Conservation (phyloP, 2,797 vertebrate species). For the Sternarchorhynchus goeldii region DNA sequence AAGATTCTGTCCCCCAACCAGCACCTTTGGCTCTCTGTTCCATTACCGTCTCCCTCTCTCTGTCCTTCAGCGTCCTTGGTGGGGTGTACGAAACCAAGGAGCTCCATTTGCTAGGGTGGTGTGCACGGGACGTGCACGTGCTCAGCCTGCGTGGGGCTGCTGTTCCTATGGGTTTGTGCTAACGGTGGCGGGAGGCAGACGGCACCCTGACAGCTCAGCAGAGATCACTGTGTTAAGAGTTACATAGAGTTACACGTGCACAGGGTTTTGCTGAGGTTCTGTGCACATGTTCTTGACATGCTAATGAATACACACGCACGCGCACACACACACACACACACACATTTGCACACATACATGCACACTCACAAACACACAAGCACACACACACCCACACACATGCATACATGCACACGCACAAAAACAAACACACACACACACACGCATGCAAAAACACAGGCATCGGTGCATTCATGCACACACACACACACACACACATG, state of each 20-base stretch:
- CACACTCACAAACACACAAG: too few relatives aligned
- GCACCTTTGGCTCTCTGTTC: too few relatives aligned
- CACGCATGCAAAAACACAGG: too few relatives aligned
- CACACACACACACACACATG: too few relatives aligned
- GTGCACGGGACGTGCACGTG: slow-evolving; percentile 46
- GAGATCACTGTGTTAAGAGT: slow-evolving; percentile 72
- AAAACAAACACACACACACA: too few relatives aligned
- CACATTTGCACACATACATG: slow-evolving; percentile 1
- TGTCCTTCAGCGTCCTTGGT: slow-evolving; percentile 17
- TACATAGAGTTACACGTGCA: slow-evolving; percentile 58
- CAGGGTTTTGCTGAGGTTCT: slow-evolving; percentile 21
- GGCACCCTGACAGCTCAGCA: slow-evolving; percentile 66
- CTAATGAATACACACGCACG: not conserved
- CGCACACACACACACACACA: not conserved
- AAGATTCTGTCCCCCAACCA: not conserved
- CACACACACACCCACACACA: too few relatives aligned
- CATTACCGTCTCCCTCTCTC: not conserved
- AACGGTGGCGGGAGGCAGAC: slow-evolving; percentile 57
- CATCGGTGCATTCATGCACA: too few relatives aligned
- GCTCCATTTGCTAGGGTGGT: slow-evolving; percentile 12
- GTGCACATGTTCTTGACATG: slow-evolving; percentile 39
- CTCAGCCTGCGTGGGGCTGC: slow-evolving; percentile 47
- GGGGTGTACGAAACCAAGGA: slow-evolving; percentile 8
- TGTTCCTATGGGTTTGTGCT: slow-evolving; percentile 59
- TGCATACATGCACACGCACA: too few relatives aligned